These are phyloP conservation scores for Idaea straminata DNA, from an alignment of 2,888 invertebrate species.

Conservation along the genomic window DNA sequence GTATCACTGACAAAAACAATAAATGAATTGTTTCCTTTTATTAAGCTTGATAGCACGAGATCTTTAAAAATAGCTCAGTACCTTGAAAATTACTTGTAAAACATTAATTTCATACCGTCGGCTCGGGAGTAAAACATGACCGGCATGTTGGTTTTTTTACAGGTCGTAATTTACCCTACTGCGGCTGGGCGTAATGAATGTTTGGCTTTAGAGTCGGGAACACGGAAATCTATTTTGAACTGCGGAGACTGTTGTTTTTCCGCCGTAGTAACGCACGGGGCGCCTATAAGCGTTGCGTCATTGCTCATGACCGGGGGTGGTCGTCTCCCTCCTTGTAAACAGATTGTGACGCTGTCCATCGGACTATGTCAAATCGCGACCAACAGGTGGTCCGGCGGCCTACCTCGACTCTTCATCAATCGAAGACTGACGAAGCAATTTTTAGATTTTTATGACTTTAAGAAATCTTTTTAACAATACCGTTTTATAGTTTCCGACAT, in stretches of 20 bases:
- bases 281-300: slow-evolving; percentile 74
- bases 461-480: slow-evolving; percentile 34
- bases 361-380: slow-evolving; percentile 63
- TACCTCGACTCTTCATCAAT: slow-evolving; percentile 22
- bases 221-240: slow-evolving; percentile 72
- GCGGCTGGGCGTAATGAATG: slow-evolving; percentile 44
- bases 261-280: slow-evolving; percentile 69
- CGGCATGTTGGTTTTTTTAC: slow-evolving; percentile 34
- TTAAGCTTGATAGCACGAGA: slow-evolving; percentile 37
- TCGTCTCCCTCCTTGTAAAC: slow-evolving; percentile 68
- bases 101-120: slow-evolving; percentile 23
- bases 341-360: slow-evolving; percentile 70
- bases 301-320: slow-evolving; percentile 54
- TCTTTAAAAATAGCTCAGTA: slow-evolving; percentile 27
- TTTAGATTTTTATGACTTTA: slow-evolving; percentile 24
- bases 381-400: slow-evolving; percentile 69
- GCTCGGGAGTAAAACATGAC: slow-evolving; percentile 20
- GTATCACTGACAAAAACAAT: slow-evolving; percentile 27
- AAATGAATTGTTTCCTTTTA: slow-evolving; percentile 40
- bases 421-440: slow-evolving; percentile 13
- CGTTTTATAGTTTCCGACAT: slow-evolving; percentile 37
- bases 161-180: slow-evolving; percentile 37
- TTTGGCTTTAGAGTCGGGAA: slow-evolving; percentile 55
- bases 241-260: slow-evolving; percentile 67
- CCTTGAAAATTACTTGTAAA: slow-evolving; percentile 23